Conservation (phyloP, 2,797 vertebrate species). For the Sebastolobus alascanus region DNA sequence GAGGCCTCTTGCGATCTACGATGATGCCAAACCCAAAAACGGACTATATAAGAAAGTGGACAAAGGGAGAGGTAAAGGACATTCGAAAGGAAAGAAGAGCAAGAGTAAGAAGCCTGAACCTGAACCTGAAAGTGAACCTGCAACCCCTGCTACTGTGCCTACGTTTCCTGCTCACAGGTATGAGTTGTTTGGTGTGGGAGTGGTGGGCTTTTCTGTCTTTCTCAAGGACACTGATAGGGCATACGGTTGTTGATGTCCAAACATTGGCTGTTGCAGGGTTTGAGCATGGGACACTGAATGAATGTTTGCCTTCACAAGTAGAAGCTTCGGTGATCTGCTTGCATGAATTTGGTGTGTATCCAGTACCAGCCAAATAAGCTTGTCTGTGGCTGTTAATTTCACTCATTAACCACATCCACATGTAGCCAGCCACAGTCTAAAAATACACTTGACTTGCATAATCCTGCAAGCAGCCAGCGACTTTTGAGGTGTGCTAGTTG, state of each 20-base stretch:
- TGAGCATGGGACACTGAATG: neutral
- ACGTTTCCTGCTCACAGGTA: constrained; percentile 95
- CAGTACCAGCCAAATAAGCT: neutral
- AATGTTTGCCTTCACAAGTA: constrained; percentile 4
- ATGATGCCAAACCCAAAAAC: constrained; percentile 90
- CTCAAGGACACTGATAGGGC: neutral
- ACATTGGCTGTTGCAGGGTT: neutral
- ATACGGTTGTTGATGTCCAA: neutral
- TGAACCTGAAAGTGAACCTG: constrained; percentile 79
- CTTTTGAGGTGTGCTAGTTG: neutral
- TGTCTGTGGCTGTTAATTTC: neutral
- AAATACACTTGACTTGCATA: neutral
- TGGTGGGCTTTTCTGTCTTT: neutral
- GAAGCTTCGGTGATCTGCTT: neutral
- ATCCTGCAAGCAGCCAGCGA: neutral
- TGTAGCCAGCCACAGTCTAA: neutral
- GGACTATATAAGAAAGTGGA: constrained; percentile 89
- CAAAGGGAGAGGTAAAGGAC: constrained; percentile 82
- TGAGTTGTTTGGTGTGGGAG: constrained; percentile 24
- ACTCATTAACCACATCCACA: neutral
- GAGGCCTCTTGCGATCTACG: constrained; percentile 93
- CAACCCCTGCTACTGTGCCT: constrained; percentile 87
- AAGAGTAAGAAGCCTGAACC: constrained; percentile 84
- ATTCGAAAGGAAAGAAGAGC: constrained; percentile 90
- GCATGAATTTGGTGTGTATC: neutral